These are phyloP conservation scores for Phyto melanocephala DNA, from an alignment of 2,888 invertebrate species.

Conservation along the genomic window DNA sequence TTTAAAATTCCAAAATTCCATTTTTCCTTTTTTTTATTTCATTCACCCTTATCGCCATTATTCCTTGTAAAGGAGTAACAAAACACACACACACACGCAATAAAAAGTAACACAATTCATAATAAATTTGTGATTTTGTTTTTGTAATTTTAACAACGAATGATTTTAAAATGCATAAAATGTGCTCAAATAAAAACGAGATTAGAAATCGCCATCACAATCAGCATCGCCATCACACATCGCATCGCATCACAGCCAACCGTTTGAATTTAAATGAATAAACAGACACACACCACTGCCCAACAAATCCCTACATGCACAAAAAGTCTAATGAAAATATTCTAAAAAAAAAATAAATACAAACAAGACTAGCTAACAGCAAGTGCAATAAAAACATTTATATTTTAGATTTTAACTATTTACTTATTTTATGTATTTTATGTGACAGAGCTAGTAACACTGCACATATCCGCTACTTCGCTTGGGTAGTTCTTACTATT, in stretches of 20 bases:
- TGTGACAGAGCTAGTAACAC: too few species aligned
- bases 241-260: slow-evolving; percentile 14
- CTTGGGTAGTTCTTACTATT: too few species aligned
- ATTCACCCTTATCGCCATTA: background rate
- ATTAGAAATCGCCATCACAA: slow-evolving; percentile 42
- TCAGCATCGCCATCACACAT: slow-evolving; percentile 24
- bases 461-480: too few species aligned
- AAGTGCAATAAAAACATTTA: too few species aligned
- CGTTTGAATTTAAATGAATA: slow-evolving; percentile 26
- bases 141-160: slow-evolving; percentile 43
- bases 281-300: background rate
- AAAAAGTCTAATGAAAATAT: too few species aligned
- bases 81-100: background rate
- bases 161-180: slow-evolving; percentile 59
- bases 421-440: too few species aligned
- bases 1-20: slow-evolving; percentile 14
- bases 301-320: too few species aligned
- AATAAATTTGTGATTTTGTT: slow-evolving; percentile 39
- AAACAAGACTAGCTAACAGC: too few species aligned
- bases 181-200: slow-evolving; percentile 52
- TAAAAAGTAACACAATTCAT: slow-evolving; percentile 10
- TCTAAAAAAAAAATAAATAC: too few species aligned
- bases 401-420: too few species aligned
- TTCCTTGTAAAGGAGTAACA: background rate
- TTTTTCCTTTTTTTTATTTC: background rate